phyloP scores from a whole-genome alignment of 2,888 invertebrate genomes.

The Rhaphigaster nebulosa region DNA sequence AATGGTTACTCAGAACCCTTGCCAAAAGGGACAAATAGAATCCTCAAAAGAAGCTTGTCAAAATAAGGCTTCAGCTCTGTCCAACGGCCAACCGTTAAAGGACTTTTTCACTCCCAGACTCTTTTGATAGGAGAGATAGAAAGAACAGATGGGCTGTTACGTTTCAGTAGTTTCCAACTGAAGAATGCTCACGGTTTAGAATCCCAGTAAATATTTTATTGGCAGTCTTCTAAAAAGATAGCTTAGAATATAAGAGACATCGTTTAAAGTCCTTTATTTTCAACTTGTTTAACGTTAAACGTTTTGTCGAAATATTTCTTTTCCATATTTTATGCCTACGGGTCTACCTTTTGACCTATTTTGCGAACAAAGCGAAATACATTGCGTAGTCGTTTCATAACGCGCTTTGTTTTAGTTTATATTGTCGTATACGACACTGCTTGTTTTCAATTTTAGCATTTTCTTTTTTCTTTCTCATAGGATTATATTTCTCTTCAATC shows the following conservation, averaged over 20 bases:
- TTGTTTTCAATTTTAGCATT: neutral
- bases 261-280: neutral
- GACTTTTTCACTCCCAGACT: neutral
- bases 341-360: neutral
- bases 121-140: neutral
- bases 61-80: slow-evolving; percentile 3
- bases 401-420: neutral
- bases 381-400: neutral
- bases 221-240: neutral
- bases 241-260: neutral
- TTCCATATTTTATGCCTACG: neutral
- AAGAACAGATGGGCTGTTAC: slow-evolving; percentile 19
- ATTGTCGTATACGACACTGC: neutral
- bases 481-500: neutral
- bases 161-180: neutral
- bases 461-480: neutral
- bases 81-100: neutral
- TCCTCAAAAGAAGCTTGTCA: slow-evolving; percentile 23
- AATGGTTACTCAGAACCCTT: neutral
- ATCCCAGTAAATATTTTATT: neutral
- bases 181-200: neutral
- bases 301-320: neutral
- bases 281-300: neutral
- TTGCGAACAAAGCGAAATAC: neutral
- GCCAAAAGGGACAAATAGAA: neutral